Base-by-base conservation (phyloP, 1,140 invertebrate species). In the Hormaphis cornu region DNA sequence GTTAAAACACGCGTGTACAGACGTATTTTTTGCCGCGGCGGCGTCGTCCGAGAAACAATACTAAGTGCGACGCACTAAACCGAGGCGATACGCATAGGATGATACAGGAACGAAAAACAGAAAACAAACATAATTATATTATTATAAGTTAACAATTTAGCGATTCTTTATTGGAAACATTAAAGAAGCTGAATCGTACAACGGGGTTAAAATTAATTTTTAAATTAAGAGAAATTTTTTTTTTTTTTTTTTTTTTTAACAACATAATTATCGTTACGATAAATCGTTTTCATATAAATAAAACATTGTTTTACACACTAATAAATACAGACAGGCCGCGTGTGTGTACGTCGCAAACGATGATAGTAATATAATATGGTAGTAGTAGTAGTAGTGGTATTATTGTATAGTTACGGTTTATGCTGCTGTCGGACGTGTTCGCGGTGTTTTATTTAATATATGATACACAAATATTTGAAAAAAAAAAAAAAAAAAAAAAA, bases 141-240 rank as follows among this genome's bases (percentile, higher is more conserved):
- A 40, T 35, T 63, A 44, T 63, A 66, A 66, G 40, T 66, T 48
- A 33, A 66, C 61, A 66, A 66, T 66, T n/a, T 66, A 66, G 61
- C 61, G 35, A 16, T 33, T 66, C 61, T 66, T 66, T 66, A 66
- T 66, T 66, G 61, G 61, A 66, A 66, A 66, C 61, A 66, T 66
- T 66, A 66, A 66, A 66, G 61, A 66, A 66, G 61, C 61, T 22
- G 44, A 66, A 66, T 66, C 50, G 61, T 66, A 66, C 61, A 66
- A 66, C 61, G 61, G 61, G 61, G 61, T 66, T 66, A 66, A 66
- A 66, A 66, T 66, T 66, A 66, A 66, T 66, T 66, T 66, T 66
- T 50, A 66, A 66, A 50, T 66, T 50, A 66, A 66, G 50, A 44
- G 50, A 66, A 50, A 50, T 50, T 33, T 54, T 40, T 35, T 33